These are phyloP conservation scores for Anthoptus insignis DNA, from an alignment of 2,888 invertebrate species.

Conservation along the genomic window DNA sequence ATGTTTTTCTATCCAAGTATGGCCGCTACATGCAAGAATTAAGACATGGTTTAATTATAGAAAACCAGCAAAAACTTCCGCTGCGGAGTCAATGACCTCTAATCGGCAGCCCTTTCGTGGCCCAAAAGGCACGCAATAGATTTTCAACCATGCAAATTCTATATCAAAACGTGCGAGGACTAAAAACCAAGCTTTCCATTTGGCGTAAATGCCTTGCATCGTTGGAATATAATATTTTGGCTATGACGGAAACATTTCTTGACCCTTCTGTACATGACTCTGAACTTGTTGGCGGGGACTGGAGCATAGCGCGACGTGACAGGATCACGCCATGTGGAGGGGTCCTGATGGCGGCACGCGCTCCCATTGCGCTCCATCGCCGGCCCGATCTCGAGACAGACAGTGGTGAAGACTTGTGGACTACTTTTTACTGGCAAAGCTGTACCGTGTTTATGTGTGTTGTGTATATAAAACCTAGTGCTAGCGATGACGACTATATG, in stretches of 20 bases:
- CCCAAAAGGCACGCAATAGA: not conserved
- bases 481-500: not conserved
- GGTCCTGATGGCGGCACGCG: not conserved
- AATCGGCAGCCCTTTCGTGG: not conserved
- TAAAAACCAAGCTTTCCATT: not conserved
- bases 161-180: not conserved
- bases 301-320: not conserved
- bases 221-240: not conserved
- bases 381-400: not conserved
- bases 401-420: not conserved
- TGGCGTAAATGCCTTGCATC: not conserved
- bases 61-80: not conserved
- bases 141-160: not conserved
- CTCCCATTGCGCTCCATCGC: not conserved
- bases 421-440: not conserved
- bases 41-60: not conserved
- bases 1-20: not conserved
- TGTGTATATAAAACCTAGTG: not conserved
- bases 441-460: not conserved
- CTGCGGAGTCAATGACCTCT: not conserved
- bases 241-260: not conserved
- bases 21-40: not conserved
- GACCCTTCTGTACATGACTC: not conserved
- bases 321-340: not conserved
- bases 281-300: not conserved